Evolutionary conservation across 1,140 invertebrate genomes (phyloP), one percentile per base, ranked within the genome.

Genomic region (Kradibia gibbosae): DNA sequence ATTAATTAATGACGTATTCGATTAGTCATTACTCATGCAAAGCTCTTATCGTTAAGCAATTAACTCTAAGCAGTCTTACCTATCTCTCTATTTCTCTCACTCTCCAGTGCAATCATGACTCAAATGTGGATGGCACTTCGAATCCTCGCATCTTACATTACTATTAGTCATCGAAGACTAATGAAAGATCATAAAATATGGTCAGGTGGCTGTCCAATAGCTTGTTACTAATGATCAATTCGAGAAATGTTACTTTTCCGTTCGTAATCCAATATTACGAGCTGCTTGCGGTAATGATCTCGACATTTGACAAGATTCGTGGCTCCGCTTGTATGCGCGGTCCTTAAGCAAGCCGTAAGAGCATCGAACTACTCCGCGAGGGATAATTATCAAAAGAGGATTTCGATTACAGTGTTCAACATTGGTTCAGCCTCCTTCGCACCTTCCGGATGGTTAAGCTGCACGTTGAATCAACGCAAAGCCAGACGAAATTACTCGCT

Each of bases 351-450:
- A 34, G 13, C 72, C 3, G 5, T 22, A 15, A 1, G 11, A 62
- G 48, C 25, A 1, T 65, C 10, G 25, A 28, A n/a, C 39, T 42
- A 28, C 36, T 34, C 25, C 39, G 1, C 36, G 8, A 36, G 78
- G 53, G 45, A 62, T 80, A 74, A 80, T 74, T 80, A 70, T 65
- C 55, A 62, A 53, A 74, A 73, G 78, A 80, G 78, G 71, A 80
- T 80, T 80, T 80, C 71, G 71, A 80, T 80, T 45, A 45, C 71
- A 17, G 48, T 79, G 77, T 72, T 72, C 42, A 73, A 80, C 78
- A 80, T 28, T 28, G 67, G 1, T 39, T n/a, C 10, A 3, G 7
- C 42, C 36, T 22, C 17, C 7, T 11, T 25, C 4, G 28, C 25
- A 1, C 20, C 50, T 53, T 45, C 42, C 13, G 42, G 42, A 5